Conservation (phyloP, 2,888 invertebrate genomes). For the Acanthococcus lagerstroemiae region DNA sequence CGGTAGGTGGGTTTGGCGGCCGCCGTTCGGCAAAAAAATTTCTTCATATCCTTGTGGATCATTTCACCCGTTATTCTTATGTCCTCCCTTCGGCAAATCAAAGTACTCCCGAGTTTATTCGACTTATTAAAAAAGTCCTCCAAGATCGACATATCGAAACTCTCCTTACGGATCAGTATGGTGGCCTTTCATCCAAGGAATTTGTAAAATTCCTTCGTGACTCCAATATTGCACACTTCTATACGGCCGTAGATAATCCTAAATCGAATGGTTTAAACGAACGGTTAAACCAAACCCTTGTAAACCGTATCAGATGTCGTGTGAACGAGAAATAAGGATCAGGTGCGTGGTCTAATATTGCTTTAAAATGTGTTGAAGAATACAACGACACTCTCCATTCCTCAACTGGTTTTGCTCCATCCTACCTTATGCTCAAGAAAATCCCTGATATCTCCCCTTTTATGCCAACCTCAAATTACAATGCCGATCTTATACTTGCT, state of each 20-base stretch:
- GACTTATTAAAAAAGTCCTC: slow-evolving; percentile 29
- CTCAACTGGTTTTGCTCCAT: not conserved
- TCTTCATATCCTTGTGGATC: slow-evolving; percentile 37
- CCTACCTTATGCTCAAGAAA: not conserved
- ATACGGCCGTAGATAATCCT: not conserved
- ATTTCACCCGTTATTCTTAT: slow-evolving; percentile 37
- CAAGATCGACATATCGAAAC: not conserved
- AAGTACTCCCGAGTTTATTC: slow-evolving; percentile 37
- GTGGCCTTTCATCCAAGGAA: not conserved
- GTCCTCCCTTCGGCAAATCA: slow-evolving; percentile 37
- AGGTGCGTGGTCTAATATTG: not conserved
- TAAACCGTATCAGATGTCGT: not conserved
- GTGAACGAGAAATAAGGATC: not conserved
- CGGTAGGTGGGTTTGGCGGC: slow-evolving; percentile 38
- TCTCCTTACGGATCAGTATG: not conserved
- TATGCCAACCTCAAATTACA: not conserved
- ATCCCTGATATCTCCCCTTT: not conserved
- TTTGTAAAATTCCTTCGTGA: not conserved
- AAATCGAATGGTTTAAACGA: too few species aligned
- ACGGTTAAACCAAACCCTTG: too few species aligned
- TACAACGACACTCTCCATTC: not conserved
- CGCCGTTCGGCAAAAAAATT: slow-evolving; percentile 38
- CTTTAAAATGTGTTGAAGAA: not conserved
- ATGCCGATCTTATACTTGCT: not conserved
- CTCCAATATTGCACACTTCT: not conserved